Evolutionary conservation across 2,113 vertebrate genomes (phyloP), one percentile per base, ranked within the genome.

Genomic region (Caloenas nicobarica): DNA sequence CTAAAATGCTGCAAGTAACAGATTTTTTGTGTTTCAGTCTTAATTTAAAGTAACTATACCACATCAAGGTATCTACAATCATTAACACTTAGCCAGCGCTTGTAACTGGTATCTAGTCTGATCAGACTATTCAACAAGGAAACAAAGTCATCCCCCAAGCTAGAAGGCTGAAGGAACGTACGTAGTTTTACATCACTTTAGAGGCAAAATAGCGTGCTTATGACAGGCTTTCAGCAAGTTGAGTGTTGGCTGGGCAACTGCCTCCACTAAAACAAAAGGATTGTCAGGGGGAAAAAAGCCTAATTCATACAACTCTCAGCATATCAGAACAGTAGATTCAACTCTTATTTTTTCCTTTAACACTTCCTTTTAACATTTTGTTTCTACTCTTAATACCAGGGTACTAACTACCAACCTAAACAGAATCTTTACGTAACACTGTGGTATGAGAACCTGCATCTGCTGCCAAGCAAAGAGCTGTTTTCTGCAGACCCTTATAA

Each of bases 401-500:
- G 61, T 40, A 76, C 56, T 29, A 54, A 58, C 34, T 21, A 81
- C 71, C 80, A 84, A 60, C 64, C 72, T 91, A 34, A 95, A 71
- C 76, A 91, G 89, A 78, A 86, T 24, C 89, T 92, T 94, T 91
- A 91, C 57, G 5, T 92, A 96, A 93, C 57, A 15, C 86, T 31
- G 42, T 86, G 57, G 83, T 86, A 28, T 38, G 73, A 93, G 91
- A 90, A 91, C 65, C 89, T 1, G 22, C 16, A 19, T 48, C 65
- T 79, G 81, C 93, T 97, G 93, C 88, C 95, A 96, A 82, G 93
- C 57, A 87, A 18, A 87, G 57, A 94, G 88, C 56, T 82, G 78
- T 85, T 87, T 96, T 91, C 81, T 95, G 82, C 77, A 93, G 90
- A 91, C 95, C 96, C 90, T 92, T 93, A 94, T 92, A 94, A 96